Base-by-base conservation (phyloP, 2,113 vertebrate species). In the Odocoileus virginianus region DNA sequence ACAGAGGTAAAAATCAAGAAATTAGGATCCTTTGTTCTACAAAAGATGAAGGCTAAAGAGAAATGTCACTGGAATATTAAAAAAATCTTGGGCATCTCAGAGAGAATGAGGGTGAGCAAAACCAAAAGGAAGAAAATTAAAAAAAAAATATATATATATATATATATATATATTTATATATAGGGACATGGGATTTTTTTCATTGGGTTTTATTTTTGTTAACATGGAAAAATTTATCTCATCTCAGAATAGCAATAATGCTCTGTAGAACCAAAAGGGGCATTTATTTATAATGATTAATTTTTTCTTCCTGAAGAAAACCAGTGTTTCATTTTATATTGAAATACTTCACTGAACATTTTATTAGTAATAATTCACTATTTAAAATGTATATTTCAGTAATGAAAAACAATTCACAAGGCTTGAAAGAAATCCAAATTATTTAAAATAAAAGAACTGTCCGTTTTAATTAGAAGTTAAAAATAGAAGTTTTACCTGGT, bases 341-440 rank as follows among this genome's bases (percentile, higher is more conserved):
- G 88, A 85, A 88, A 50, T 88, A 25, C 7, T 40, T 21, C 67
- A 88, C 14, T 94, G 57, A 43, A 61, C 50, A 88, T 21, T 52
- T 45, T 91, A 74, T 85, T 76, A 83, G 30, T 54, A 79, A 55
- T 92, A 74, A 85, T 94, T 74, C 91, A 94, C 84, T 92, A 82
- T 57, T 92, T 92, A 28, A 96, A 95, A 57, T 84, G 57, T 82
- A 21, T 57, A 85, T 74, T 74, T 91, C 12, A 82, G 28, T 55
- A 79, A 96, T 82, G 33, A 91, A 21, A n/a, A 89, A 54, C 13
- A 88, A 60, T 82, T 85, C 27, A 89, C 54, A 57, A 61, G 50
- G 23, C 13, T 89, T 96, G 36, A 92, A 87, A 86, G 50, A 94
- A 97, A 94, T 82, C 5, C 43, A 92, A 61, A 28, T 60, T 76